These are phyloP conservation scores for Pteronura brasiliensis DNA, from an alignment of 2,113 vertebrate species.

Conservation along the genomic window DNA sequence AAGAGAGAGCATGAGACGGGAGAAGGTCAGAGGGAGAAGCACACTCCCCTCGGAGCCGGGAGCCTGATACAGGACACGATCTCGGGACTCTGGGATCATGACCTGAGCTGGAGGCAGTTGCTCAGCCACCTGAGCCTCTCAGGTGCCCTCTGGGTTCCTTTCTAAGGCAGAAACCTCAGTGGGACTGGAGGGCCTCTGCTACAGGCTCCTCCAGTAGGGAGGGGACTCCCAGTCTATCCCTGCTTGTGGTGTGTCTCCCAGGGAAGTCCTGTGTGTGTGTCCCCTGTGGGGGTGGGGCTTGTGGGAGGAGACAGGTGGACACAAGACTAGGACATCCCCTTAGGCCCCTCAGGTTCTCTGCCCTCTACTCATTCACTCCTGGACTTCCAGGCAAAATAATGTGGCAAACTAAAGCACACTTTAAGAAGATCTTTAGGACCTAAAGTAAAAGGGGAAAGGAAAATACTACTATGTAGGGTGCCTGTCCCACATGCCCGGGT, in stretches of 20 bases:
- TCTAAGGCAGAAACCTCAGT: neutral
- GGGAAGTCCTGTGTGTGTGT: neutral
- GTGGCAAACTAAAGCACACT: neutral
- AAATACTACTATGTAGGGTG: neutral
- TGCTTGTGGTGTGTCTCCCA: neutral
- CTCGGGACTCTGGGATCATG: too few relatives aligned
- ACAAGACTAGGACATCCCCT: neutral
- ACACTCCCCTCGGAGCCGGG: too few relatives aligned
- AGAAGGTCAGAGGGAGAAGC: too few relatives aligned
- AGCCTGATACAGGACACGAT: too few relatives aligned
- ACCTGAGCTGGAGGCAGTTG: too few relatives aligned
- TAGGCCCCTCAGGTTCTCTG: neutral
- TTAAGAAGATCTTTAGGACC: neutral
- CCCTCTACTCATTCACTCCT: neutral
- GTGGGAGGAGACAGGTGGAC: neutral
- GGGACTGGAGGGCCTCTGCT: neutral
- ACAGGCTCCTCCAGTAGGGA: too few relatives aligned
- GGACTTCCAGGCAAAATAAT: neutral
- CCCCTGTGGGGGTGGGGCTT: rapidly evolving
- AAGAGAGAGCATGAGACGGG: too few relatives aligned
- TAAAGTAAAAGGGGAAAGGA: neutral
- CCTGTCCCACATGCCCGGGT: neutral
- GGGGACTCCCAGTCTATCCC: neutral
- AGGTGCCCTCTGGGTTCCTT: neutral
- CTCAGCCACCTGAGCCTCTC: too few relatives aligned